Conservation (phyloP, 2,888 invertebrate genomes). For the Eupithecia tripunctaria region DNA sequence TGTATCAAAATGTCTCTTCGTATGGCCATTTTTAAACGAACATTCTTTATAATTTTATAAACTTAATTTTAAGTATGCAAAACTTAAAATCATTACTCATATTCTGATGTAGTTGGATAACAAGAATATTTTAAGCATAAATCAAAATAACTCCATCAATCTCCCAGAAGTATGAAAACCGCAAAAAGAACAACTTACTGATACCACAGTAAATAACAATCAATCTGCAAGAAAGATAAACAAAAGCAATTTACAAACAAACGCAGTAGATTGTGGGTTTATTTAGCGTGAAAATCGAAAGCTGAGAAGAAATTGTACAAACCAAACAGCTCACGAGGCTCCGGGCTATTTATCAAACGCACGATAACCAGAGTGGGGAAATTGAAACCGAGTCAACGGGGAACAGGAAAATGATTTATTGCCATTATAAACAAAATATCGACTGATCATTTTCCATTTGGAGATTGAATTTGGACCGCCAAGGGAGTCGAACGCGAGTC, state of each 20-base stretch:
- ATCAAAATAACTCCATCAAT: slow-evolving; percentile 28
- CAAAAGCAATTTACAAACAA: slow-evolving; percentile 75
- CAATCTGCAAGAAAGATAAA: slow-evolving; percentile 69
- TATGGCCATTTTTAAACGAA: not conserved
- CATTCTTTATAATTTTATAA: not conserved
- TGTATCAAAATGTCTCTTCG: not conserved
- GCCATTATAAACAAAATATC: slow-evolving; percentile 80
- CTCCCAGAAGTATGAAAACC: slow-evolving; percentile 31
- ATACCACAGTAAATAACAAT: slow-evolving; percentile 68
- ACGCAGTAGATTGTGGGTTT: slow-evolving; percentile 71
- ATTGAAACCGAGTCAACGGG: slow-evolving; percentile 81
- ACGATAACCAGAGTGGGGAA: slow-evolving; percentile 82
- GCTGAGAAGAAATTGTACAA: slow-evolving; percentile 65
- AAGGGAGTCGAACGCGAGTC: slow-evolving; percentile 59
- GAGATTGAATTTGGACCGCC: slow-evolving; percentile 73
- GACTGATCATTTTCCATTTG: slow-evolving; percentile 79
- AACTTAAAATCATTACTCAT: slow-evolving; percentile 3
- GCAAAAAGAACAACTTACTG: slow-evolving; percentile 40
- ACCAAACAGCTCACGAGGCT: slow-evolving; percentile 69
- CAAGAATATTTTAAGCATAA: slow-evolving; percentile 8
- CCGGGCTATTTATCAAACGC: slow-evolving; percentile 80
- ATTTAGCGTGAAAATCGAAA: slow-evolving; percentile 76
- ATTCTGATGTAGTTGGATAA: not conserved
- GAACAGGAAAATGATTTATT: slow-evolving; percentile 80
- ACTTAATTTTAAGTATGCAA: not conserved